These are phyloP conservation scores for Pachypanchax playfairii DNA, from an alignment of 2,113 vertebrate species.

Conservation along the genomic window DNA sequence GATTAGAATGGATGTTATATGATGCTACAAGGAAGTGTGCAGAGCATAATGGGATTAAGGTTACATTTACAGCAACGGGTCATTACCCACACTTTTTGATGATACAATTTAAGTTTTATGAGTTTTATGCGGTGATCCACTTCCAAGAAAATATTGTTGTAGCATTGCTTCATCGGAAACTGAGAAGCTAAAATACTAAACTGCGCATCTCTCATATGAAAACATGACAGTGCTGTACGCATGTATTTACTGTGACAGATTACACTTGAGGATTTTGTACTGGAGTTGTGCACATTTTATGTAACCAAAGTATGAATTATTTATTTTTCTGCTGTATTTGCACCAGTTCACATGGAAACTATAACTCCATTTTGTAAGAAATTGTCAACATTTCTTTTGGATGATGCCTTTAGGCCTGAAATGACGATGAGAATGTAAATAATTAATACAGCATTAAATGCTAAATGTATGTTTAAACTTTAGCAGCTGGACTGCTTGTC, in stretches of 20 bases:
- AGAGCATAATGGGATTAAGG: slow-evolving; percentile 15
- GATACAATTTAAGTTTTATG: not conserved
- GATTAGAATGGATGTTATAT: not conserved
- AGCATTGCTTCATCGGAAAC: not conserved
- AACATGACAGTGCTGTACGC: slow-evolving; percentile 5
- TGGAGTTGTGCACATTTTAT: not conserved
- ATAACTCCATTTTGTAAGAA: slow-evolving; percentile 10
- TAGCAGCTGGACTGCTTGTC: slow-evolving; percentile 59
- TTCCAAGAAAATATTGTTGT: not conserved
- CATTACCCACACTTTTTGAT: slow-evolving; percentile 14
- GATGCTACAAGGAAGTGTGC: slow-evolving; percentile 2
- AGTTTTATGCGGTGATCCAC: slow-evolving; percentile 3
- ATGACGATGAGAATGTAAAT: slow-evolving; percentile 17
- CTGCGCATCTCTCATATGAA: not conserved
- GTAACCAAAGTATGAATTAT: not conserved
- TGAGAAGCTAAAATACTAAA: not conserved
- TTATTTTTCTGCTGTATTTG: slow-evolving; percentile 4
- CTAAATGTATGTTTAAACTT: slow-evolving; percentile 23
- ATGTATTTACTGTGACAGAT: slow-evolving; percentile 9
- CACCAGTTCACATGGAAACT: slow-evolving; percentile 31
- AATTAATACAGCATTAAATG: slow-evolving; percentile 11
- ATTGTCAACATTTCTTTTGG: slow-evolving; percentile 1
- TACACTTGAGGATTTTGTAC: slow-evolving; percentile 7
- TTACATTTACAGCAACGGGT: slow-evolving; percentile 7
- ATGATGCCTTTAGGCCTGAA: not conserved